Evolutionary conservation across 1,140 invertebrate species (phyloP), one percentile per base, ranked within the genome.

Genomic region (Solenopsis fugax): DNA sequence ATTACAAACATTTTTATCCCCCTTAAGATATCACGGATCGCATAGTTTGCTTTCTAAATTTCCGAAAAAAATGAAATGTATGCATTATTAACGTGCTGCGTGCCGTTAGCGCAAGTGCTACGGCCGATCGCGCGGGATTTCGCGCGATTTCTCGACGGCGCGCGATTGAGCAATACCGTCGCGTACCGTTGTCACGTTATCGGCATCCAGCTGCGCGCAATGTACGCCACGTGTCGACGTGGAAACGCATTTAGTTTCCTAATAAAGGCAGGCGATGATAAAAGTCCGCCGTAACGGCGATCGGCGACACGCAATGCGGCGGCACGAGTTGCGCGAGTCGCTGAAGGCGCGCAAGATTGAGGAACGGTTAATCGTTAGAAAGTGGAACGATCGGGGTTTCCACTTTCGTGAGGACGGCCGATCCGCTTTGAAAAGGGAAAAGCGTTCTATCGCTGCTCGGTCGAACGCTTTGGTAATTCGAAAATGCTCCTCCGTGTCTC

Each of bases 301-400:
- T 60, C 50, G 72, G 60, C 78, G 64, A 54, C 52, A 12, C 80
- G 34, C 60, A 64, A 77, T 41, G 58, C 85, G 73, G 71, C 87
- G 71, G 69, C 87, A 34, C 48, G 58, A 71, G 84, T 76, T 90
- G 77, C 77, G 45, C 45, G 72, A 86, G 56, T 67, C 82, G 69
- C n/a, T 7, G 29, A 69, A 65, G 73, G 10, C 21, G 75, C 89
- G 58, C 78, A 50, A 62, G 29, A 77, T 76, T 34, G 71, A 64
- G 24, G 73, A 54, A 67, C 75, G 88, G 82, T 84, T 88, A 91
- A 90, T 91, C 87, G 54, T 88, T 89, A 86, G 92, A 92, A 92
- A 92, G 90, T 91, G 86, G 88, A 90, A 89, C 87, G 76, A 64
- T 85, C 65, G 75, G 69, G 78, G 67, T 89, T 89, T 89, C 85